These are phyloP conservation scores for Microplitis manilae DNA, from an alignment of 2,888 invertebrate species.

Conservation along the genomic window DNA sequence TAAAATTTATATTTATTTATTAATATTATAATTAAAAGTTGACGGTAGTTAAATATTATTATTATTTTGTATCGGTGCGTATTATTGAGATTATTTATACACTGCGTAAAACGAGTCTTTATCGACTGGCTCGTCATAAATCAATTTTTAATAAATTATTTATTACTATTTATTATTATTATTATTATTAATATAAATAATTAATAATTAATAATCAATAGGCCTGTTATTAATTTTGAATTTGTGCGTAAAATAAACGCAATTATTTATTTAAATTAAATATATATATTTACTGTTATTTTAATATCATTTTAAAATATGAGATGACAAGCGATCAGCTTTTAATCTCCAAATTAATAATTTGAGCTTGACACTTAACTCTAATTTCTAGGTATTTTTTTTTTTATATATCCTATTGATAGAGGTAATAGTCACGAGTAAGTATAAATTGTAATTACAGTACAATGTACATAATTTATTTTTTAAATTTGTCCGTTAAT, in stretches of 20 bases:
- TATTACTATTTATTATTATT: neutral
- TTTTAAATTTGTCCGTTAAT: conserved; percentile 4
- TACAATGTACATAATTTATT: conserved; percentile 64
- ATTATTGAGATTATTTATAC: conserved; percentile 62
- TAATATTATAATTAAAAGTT: conserved; percentile 47
- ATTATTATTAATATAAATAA: conserved; percentile 18
- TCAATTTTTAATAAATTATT: conserved; percentile 49
- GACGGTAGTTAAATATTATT: conserved; percentile 48
- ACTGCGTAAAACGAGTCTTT: conserved; percentile 46
- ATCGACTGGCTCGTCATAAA: conserved; percentile 49
- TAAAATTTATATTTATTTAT: conserved; percentile 50
- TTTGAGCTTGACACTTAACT: conserved; percentile 67
- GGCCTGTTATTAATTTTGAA: conserved; percentile 34
- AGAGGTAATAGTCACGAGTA: conserved; percentile 63
- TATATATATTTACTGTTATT: no score
- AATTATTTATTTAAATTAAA: no score
- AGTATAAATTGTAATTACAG: conserved; percentile 69
- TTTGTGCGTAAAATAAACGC: no score
- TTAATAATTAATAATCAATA: conserved; percentile 9
- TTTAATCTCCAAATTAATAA: conserved; percentile 49
- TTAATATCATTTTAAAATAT: conserved; percentile 25
- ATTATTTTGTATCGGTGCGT: conserved; percentile 56
- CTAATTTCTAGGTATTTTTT: conserved; percentile 61
- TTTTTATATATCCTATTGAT: conserved; percentile 62
- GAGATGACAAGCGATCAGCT: conserved; percentile 29